Base-by-base conservation (phyloP, 2,888 invertebrate species). In the Lottia scabra region DNA sequence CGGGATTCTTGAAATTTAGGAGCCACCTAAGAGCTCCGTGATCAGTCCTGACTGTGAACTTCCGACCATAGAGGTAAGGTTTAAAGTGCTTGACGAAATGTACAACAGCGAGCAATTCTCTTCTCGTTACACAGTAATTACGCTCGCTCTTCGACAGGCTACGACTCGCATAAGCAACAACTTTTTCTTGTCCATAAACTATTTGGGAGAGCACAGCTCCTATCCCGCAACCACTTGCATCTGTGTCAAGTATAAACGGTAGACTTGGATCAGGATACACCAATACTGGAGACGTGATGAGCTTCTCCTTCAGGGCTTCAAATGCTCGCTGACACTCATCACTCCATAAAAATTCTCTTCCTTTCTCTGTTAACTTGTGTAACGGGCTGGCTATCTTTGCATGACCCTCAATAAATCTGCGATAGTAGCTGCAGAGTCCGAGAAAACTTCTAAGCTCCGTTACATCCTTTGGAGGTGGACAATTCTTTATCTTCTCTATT, bases 1-100 rank as follows among this genome's bases (percentile, higher is more conserved):
- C n/a, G n/a, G n/a, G n/a, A n/a, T n/a, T n/a, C n/a, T n/a, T n/a
- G n/a, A 71, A 72, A 1, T 44, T 71, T n/a, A 67, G 56, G 13
- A 76, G 48, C 78, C 77, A 78, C 10, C 30, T 13, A 3, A 80
- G 63, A 15, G 80, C 74, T n/a, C 68, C 68, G 67, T 81, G 79
- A 45, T 80, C 78, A 19, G 80, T 77, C 13, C 76, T 1, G 1
- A 80, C n/a, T 6, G 65, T 19, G 62, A 79, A 78, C 16, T 65
- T 43, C n/a, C 67, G 26, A 12, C 76, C 80, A 19, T 70, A 71
- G 19, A 80, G 63, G 48, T 80, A 80, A 30, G 65, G 71, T 13
- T 69, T 65, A 56, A 73, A 79, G 16, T 71, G 63, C 44, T 75
- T 75, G 13, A 76, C 63, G n/a, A 63, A 63, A 8, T 68, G 26